Percentiles rank a stretch among this genome's conserved stretches.
phyloP scores from a whole-genome alignment of 2,113 vertebrate species.

The Cyanoramphus novaezelandiae region DNA sequence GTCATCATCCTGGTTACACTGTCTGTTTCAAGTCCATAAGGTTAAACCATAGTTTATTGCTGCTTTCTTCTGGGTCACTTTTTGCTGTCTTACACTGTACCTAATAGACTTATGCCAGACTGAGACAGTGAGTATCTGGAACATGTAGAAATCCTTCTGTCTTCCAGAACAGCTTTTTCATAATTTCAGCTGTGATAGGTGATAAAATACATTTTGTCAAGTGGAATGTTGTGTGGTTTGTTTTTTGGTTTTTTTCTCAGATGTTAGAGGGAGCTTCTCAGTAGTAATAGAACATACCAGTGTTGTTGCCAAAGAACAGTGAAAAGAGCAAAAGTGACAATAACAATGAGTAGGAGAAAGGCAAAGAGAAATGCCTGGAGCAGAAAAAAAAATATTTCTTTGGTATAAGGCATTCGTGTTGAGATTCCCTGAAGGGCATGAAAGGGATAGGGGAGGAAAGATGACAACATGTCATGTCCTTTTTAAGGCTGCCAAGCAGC shows the following conservation, averaged over 20 bases:
- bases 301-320: background rate
- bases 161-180: background rate
- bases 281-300: background rate
- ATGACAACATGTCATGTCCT: conserved; percentile 29
- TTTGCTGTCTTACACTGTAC: background rate
- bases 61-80: background rate
- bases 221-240: background rate
- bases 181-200: background rate
- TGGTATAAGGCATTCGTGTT: background rate
- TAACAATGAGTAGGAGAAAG: background rate
- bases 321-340: conserved; percentile 39
- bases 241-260: background rate
- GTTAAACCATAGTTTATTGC: background rate
- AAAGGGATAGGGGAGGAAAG: conserved; percentile 7
- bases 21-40: background rate
- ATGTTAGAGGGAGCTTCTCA: background rate
- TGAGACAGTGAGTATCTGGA: background rate
- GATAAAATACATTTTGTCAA: background rate
- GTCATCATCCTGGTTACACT: background rate
- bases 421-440: conserved; percentile 1
- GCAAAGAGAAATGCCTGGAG: background rate
- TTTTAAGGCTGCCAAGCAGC: background rate
- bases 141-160: background rate
- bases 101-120: background rate
- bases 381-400: conserved; percentile 14